Percentiles rank a stretch among this genome's conserved stretches.
Conservation (phyloP, 2,888 invertebrate genomes). For the Linyphia triangularis region DNA sequence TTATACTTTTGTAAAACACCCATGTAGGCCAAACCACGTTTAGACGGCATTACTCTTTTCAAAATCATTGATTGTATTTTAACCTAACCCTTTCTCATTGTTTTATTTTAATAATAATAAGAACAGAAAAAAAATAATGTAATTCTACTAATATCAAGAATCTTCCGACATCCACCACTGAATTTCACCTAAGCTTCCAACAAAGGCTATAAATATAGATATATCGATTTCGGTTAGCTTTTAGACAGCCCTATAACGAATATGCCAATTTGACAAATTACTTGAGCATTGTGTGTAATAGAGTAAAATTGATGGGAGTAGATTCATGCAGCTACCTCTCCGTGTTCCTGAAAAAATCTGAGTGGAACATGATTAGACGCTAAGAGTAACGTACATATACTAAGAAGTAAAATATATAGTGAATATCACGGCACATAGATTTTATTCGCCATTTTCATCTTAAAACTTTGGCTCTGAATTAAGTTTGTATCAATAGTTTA, state of each 20-base stretch:
- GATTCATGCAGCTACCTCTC: background rate
- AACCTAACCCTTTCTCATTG: too few species aligned
- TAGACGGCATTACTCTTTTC: too few species aligned
- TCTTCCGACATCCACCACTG: background rate
- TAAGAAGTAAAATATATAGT: too few species aligned
- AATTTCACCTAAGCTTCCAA: background rate
- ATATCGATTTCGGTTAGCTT: slow-evolving; percentile 60
- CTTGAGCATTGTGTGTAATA: slow-evolving; percentile 51
- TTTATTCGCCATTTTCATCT: slow-evolving; percentile 35
- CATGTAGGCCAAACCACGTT: too few species aligned
- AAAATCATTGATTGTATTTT: too few species aligned
- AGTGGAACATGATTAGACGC: background rate
- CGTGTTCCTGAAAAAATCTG: background rate
- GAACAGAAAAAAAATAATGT: too few species aligned
- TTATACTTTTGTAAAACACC: too few species aligned
- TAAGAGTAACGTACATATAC: too few species aligned
- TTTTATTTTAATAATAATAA: too few species aligned
- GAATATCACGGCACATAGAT: too few species aligned
- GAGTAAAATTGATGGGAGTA: slow-evolving; percentile 38
- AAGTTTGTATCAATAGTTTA: too few species aligned
- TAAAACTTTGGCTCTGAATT: background rate
- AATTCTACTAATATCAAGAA: background rate
- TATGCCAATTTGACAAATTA: slow-evolving; percentile 63
- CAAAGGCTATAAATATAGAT: slow-evolving; percentile 29
- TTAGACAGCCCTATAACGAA: slow-evolving; percentile 47